A percentile compares a stretch with the other conserved stretches of the same genome.
Evolutionary conservation across 2,888 invertebrate species (phyloP).

Genomic region (Augiades crinisus): DNA sequence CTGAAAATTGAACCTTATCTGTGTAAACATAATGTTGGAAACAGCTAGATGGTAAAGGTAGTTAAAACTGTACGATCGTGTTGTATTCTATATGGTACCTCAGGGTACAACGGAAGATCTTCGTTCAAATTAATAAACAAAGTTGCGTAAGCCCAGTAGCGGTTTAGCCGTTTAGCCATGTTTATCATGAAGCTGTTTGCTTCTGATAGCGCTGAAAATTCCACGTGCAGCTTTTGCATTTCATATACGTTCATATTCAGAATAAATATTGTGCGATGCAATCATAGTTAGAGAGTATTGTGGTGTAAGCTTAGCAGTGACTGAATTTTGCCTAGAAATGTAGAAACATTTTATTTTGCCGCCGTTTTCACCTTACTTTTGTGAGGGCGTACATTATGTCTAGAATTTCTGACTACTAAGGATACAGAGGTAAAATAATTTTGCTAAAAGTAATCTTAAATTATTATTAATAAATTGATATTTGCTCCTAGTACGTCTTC

Average conservation of each 20-base stretch:
- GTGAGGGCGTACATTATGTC: background rate
- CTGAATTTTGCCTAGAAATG: slow-evolving; percentile 14
- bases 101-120: slow-evolving; percentile 18
- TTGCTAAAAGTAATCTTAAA: too few relatives aligned
- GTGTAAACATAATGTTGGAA: background rate
- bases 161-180: slow-evolving; percentile 14
- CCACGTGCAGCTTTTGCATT: slow-evolving; percentile 1
- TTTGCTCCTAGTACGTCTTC: too few relatives aligned
- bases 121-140: slow-evolving; percentile 22
- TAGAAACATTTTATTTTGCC: slow-evolving; percentile 14
- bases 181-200: slow-evolving; percentile 17
- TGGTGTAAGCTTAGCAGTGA: slow-evolving; percentile 10
- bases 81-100: slow-evolving; percentile 10
- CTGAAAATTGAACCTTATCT: background rate
- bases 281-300: slow-evolving; percentile 23
- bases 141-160: slow-evolving; percentile 16
- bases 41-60: background rate
- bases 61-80: background rate
- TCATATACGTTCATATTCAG: slow-evolving; percentile 15
- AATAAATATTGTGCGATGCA: slow-evolving; percentile 12
- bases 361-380: background rate
- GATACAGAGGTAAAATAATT: too few relatives aligned
- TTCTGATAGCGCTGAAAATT: slow-evolving; percentile 8
- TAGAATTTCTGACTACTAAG: too few relatives aligned
- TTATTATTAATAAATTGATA: too few relatives aligned